A percentile compares a stretch with the other conserved stretches of the same genome.
phyloP scores from a whole-genome alignment of 2,113 vertebrate genomes.

The Leptosomus discolor region DNA sequence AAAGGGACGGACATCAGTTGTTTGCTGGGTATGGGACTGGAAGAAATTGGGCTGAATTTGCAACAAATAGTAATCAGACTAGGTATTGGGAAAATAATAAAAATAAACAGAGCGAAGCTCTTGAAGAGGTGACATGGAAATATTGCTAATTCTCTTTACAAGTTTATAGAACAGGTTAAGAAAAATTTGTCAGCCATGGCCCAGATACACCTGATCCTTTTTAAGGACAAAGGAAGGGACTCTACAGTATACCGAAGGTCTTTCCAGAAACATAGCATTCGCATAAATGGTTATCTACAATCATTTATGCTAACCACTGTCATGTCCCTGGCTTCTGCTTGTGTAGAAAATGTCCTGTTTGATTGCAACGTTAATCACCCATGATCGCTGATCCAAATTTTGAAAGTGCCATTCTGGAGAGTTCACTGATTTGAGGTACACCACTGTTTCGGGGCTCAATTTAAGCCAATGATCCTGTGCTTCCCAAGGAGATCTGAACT shows the following conservation, averaged over 20 bases:
- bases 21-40: background rate
- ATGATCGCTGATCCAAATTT: background rate
- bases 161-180: background rate
- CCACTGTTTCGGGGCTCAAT: fast-evolving
- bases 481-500: background rate
- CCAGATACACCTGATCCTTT: background rate
- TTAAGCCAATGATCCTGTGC: background rate
- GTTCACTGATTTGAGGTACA: background rate
- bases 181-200: background rate
- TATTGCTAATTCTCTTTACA: background rate
- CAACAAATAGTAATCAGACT: background rate
- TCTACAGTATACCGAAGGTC: background rate
- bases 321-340: background rate
- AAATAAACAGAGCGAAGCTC: background rate
- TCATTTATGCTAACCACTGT: background rate
- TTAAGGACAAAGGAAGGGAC: background rate
- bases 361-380: background rate
- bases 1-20: background rate
- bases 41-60: background rate
- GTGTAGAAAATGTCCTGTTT: background rate
- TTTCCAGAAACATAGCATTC: background rate
- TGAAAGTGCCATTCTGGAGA: background rate
- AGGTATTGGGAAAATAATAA: background rate
- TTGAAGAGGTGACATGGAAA: background rate
- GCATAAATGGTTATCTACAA: background rate